Conservation (phyloP, 2,797 vertebrate genomes). For the Pipistrellus pipistrellus region DNA sequence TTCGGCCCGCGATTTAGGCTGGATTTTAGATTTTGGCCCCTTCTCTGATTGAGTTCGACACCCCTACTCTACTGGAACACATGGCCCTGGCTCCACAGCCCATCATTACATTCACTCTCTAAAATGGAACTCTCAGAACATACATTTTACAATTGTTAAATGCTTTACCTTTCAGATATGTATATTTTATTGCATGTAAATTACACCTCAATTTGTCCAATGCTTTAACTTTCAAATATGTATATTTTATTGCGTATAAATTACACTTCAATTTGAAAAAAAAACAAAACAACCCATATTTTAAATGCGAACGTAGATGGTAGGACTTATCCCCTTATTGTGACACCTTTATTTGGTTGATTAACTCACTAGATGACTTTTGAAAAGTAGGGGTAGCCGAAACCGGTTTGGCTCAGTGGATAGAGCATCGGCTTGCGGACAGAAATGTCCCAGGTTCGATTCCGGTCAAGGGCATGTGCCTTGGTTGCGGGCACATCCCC, state of each 20-base stretch:
- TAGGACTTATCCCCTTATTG: conserved; percentile 5
- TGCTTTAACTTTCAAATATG: neutral
- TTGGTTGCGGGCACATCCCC: too few relatives aligned
- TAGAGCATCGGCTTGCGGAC: too few relatives aligned
- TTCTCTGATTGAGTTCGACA: too few relatives aligned
- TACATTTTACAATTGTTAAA: neutral
- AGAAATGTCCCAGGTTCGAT: too few relatives aligned
- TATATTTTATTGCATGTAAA: conserved; percentile 30
- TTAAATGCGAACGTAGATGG: conserved; percentile 1
- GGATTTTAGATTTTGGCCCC: too few relatives aligned
- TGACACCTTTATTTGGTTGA: neutral
- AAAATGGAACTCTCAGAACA: neutral
- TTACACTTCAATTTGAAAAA: neutral
- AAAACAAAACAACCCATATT: neutral
- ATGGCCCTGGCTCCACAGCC: neutral
- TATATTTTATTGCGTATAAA: conserved; percentile 26
- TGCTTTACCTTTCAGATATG: neutral
- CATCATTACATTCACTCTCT: neutral
- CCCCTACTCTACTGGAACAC: neutral
- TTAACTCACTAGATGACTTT: neutral
- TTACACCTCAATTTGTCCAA: neutral
- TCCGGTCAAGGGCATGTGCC: too few relatives aligned
- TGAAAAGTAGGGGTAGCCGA: neutral
- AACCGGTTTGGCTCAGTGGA: too few relatives aligned
- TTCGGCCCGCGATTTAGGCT: too few relatives aligned